Evolutionary conservation across 2,113 vertebrate species (phyloP).

Genomic region (Halcyon senegalensis): DNA sequence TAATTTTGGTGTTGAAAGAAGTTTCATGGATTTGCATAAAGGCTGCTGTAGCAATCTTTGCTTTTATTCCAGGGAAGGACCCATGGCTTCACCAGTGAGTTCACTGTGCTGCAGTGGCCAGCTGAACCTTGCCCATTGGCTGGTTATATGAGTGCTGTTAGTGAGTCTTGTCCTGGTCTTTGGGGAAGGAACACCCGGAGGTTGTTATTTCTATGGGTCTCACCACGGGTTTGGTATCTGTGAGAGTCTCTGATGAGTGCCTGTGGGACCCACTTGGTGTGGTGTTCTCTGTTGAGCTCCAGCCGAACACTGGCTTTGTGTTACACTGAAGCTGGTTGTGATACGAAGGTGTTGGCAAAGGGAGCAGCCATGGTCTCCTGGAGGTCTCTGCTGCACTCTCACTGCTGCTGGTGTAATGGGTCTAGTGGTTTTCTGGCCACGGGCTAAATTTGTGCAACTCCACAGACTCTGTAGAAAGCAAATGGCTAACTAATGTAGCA

Average conservation of each 20-base stretch:
- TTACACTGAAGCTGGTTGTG: not conserved
- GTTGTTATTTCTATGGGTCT: not conserved
- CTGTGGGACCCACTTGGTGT: rapidly evolving
- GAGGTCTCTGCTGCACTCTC: not conserved
- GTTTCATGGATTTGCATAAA: not conserved
- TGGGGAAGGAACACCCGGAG: not conserved
- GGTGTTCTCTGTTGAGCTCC: not conserved
- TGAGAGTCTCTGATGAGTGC: not conserved
- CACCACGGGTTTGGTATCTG: not conserved
- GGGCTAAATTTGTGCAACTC: not conserved
- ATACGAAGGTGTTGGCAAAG: not conserved
- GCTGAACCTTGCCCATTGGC: not conserved
- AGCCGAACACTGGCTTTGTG: not conserved
- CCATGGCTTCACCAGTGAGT: not conserved
- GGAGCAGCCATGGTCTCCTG: not conserved
- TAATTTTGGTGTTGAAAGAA: not conserved
- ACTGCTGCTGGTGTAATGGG: not conserved
- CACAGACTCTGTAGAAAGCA: not conserved
- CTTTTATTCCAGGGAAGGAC: not conserved
- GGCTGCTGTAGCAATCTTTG: not conserved
- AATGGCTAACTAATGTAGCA: not conserved
- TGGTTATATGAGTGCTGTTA: not conserved
- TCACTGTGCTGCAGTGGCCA: not conserved
- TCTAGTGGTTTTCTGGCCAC: not conserved
- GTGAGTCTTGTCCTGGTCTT: not conserved